Percentiles rank a stretch among this genome's conserved stretches.
phyloP scores from a whole-genome alignment of 2,113 vertebrate species.

The Nothocercus nigrocapillus region DNA sequence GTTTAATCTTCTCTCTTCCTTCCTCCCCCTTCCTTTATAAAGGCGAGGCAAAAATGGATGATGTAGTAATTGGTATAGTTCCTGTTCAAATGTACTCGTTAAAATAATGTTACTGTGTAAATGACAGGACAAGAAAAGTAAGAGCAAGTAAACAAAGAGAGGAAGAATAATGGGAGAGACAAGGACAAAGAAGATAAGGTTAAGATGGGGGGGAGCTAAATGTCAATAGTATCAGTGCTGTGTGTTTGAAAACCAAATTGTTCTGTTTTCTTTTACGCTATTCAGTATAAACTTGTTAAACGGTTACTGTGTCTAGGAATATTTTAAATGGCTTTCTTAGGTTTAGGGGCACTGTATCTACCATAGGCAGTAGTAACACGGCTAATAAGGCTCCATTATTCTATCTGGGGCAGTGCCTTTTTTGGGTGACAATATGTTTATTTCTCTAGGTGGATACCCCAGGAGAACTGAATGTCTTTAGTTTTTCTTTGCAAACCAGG shows the following conservation, averaged over 20 bases:
- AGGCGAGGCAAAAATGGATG: constrained; percentile 67
- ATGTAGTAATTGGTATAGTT: constrained; percentile 63
- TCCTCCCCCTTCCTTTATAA: constrained; percentile 47
- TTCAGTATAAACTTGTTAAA: constrained; percentile 69
- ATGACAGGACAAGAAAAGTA: constrained; percentile 62
- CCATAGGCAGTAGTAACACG: neutral
- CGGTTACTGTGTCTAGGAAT: constrained; percentile 45
- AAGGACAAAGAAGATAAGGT: constrained; percentile 57
- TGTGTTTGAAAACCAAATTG: constrained; percentile 36
- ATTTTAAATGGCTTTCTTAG: constrained; percentile 49
- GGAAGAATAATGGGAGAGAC: constrained; percentile 40
- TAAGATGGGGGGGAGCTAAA: constrained; percentile 45
- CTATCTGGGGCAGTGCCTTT: constrained; percentile 4
- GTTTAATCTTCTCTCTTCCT: constrained; percentile 57
- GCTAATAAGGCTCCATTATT: neutral
- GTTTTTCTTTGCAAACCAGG: constrained; percentile 32
- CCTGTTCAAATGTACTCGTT: constrained; percentile 71
- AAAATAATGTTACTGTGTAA: constrained; percentile 75
- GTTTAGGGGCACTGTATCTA: constrained; percentile 34
- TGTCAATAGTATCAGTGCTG: constrained; percentile 49
- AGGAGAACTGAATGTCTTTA: neutral
- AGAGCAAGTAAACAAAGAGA: constrained; percentile 64
- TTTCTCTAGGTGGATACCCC: neutral
- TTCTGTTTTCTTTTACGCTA: constrained; percentile 52
- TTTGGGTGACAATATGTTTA: neutral